Conservation (phyloP, 2,888 invertebrate genomes). For the Apodemia mormo region DNA sequence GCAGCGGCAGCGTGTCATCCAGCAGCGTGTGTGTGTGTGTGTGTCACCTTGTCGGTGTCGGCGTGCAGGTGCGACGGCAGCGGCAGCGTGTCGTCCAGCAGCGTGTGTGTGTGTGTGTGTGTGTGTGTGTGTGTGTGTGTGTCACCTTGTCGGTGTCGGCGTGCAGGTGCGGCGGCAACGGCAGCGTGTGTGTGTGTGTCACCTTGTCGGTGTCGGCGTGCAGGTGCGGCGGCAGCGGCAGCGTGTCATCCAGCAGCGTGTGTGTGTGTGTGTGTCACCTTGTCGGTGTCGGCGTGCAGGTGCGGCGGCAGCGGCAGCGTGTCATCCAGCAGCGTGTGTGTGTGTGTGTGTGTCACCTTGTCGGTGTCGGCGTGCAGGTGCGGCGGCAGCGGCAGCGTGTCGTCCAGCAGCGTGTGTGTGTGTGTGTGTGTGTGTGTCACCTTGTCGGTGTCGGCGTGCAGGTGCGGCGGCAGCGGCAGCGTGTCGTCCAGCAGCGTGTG, state of each 20-base stretch:
- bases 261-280: not conserved
- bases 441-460: not conserved
- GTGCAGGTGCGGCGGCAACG: conserved; percentile 40
- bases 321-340: conserved; percentile 61
- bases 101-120: too few species aligned
- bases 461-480: conserved; percentile 39
- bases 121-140: too few species aligned
- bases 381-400: conserved; percentile 44
- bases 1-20: conserved; percentile 50
- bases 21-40: conserved; percentile 48
- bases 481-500: conserved; percentile 54
- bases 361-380: not conserved
- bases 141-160: not conserved
- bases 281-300: not conserved
- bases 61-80: conserved; percentile 36
- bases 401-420: conserved; percentile 59
- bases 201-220: not conserved
- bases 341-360: not conserved
- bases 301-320: conserved; percentile 41
- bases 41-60: not conserved
- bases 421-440: not conserved
- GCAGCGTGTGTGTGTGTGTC: conserved; percentile 32
- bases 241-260: conserved; percentile 56
- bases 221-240: conserved; percentile 39
- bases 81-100: conserved; percentile 47